Evolutionary conservation across 2,113 vertebrate species (phyloP).

Genomic region (Puffinus mauretanicus): DNA sequence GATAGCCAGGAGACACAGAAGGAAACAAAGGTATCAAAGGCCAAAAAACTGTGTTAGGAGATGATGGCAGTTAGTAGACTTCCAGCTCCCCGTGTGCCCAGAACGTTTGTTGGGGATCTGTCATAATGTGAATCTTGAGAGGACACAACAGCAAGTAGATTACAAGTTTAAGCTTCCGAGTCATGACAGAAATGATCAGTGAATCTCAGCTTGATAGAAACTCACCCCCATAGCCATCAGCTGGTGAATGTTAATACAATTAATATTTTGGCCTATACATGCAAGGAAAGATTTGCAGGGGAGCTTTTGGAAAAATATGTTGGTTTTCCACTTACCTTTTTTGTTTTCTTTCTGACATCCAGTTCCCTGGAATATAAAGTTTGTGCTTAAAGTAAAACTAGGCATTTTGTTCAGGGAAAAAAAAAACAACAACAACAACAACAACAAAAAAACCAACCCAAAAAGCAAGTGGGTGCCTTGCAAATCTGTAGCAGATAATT

Average conservation of each 20-base stretch:
- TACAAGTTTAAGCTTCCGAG: background rate
- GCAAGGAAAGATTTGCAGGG: background rate
- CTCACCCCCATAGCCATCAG: rapidly evolving
- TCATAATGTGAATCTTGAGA: background rate
- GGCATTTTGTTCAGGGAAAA: background rate
- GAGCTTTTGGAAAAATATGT: background rate
- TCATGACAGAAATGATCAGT: background rate
- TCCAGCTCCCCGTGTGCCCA: background rate
- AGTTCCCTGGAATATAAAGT: background rate
- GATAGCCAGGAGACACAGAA: background rate
- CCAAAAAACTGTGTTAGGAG: background rate
- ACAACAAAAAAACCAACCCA: background rate
- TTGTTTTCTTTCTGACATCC: background rate
- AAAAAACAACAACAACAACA: background rate
- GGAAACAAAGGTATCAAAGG: background rate
- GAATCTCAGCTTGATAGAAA: background rate
- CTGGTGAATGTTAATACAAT: background rate
- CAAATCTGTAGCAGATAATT: background rate
- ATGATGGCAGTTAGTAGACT: background rate
- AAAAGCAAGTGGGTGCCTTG: background rate
- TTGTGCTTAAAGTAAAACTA: background rate
- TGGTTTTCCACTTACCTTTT: background rate
- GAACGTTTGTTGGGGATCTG: background rate
- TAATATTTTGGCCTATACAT: background rate
- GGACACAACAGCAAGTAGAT: background rate